These are phyloP conservation scores for Panurus biarmicus DNA, from an alignment of 2,113 vertebrate species.

Conservation along the genomic window DNA sequence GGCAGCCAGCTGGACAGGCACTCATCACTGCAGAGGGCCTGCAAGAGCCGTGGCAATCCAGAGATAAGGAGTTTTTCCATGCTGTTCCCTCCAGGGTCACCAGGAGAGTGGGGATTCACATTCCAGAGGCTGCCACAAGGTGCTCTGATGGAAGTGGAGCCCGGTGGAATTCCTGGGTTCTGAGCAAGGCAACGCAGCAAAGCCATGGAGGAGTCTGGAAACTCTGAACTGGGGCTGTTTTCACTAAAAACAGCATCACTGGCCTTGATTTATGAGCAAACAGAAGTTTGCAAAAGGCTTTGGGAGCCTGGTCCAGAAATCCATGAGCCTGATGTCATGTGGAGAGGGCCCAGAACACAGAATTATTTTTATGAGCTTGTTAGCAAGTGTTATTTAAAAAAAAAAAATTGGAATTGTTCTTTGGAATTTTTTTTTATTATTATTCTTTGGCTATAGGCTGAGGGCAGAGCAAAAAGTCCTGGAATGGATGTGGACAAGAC, in stretches of 20 bases:
- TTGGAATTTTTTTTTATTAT: background rate
- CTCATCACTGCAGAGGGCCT: background rate
- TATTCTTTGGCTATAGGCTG: background rate
- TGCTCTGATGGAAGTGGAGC: background rate
- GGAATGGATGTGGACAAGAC: background rate
- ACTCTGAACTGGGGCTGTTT: background rate
- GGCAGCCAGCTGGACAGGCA: background rate
- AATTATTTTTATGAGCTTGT: background rate
- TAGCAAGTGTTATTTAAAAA: background rate
- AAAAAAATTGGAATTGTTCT: background rate
- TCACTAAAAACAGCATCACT: background rate
- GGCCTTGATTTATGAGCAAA: conserved; percentile 14
- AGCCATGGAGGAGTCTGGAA: background rate
- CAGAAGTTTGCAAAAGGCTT: background rate
- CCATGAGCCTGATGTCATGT: background rate
- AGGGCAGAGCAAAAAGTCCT: background rate
- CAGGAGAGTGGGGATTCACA: accelerated
- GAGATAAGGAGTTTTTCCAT: background rate
- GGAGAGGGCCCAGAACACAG: background rate
- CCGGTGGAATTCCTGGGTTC: background rate
- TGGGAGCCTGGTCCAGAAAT: background rate
- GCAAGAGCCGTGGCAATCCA: background rate
- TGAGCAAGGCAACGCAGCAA: background rate
- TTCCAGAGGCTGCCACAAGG: background rate
- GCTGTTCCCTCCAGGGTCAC: background rate